Conservation (phyloP, 1,140 invertebrate genomes). For the Mya arenaria region DNA sequence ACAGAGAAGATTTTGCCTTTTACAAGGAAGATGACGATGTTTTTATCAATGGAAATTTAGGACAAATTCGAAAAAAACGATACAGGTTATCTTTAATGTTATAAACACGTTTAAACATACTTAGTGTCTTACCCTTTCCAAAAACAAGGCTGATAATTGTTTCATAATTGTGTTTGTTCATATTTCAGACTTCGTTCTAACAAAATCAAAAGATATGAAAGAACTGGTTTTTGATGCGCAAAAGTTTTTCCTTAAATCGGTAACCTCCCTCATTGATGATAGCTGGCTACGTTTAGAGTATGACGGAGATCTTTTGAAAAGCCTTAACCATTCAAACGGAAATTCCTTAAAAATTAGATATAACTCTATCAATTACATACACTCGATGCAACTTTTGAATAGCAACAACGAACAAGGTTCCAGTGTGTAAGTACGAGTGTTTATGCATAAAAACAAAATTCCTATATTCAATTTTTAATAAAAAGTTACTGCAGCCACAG, state of each 20-base stretch:
- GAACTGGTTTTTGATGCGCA: background rate
- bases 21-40: background rate
- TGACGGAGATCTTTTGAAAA: background rate
- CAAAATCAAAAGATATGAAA: background rate
- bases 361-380: background rate
- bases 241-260: background rate
- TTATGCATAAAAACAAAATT: too few relatives aligned
- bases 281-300: background rate
- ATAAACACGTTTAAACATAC: too few relatives aligned
- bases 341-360: background rate
- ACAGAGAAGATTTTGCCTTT: background rate
- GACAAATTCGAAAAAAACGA: background rate
- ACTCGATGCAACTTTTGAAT: background rate
- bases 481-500: too few relatives aligned
- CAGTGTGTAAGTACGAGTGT: too few relatives aligned
- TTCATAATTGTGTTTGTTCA: too few relatives aligned
- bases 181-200: conserved; percentile 10
- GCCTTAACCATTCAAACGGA: conserved; percentile 12
- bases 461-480: too few relatives aligned
- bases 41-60: conserved; percentile 1
- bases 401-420: too few relatives aligned
- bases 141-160: too few relatives aligned
- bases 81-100: background rate
- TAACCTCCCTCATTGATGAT: background rate
- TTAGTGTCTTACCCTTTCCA: too few relatives aligned